phyloP scores from a whole-genome alignment of 2,113 vertebrate genomes.

The Sula dactylatra region DNA sequence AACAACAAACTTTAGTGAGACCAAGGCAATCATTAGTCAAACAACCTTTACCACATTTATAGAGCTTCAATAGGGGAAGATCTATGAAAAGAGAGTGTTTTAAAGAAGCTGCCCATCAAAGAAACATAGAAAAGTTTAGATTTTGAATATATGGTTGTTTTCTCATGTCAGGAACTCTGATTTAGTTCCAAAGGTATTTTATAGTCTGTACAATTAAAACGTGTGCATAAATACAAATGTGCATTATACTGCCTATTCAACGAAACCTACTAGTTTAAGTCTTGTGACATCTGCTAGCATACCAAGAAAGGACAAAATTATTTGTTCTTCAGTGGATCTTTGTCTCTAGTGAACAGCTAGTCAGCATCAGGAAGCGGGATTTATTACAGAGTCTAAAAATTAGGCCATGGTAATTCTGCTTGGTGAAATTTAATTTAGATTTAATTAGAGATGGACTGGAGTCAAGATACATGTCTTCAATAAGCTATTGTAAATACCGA shows the following conservation, averaged over 20 bases:
- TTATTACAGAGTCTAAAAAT: neutral
- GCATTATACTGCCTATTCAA: neutral
- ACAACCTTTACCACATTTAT: neutral
- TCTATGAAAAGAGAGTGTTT: neutral
- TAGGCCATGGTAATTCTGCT: conserved; percentile 1
- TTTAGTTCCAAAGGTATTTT: neutral
- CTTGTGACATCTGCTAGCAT: neutral
- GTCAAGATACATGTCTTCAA: neutral
- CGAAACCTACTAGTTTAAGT: neutral
- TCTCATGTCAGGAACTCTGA: neutral
- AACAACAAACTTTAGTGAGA: neutral
- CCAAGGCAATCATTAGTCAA: neutral
- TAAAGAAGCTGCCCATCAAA: neutral
- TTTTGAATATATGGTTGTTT: neutral
- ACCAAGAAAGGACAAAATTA: neutral
- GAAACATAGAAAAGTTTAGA: neutral
- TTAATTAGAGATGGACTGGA: conserved; percentile 51
- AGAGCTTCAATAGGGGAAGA: neutral
- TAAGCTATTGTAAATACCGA: neutral
- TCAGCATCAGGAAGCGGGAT: neutral
- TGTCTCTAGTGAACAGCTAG: neutral
- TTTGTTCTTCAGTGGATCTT: neutral
- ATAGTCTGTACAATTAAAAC: neutral
- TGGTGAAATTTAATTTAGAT: conserved; percentile 55
- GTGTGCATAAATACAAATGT: neutral